Percentiles rank a stretch among this genome's conserved stretches.
phyloP scores from a whole-genome alignment of 2,113 vertebrate genomes.

The Planiliza haematocheilus region DNA sequence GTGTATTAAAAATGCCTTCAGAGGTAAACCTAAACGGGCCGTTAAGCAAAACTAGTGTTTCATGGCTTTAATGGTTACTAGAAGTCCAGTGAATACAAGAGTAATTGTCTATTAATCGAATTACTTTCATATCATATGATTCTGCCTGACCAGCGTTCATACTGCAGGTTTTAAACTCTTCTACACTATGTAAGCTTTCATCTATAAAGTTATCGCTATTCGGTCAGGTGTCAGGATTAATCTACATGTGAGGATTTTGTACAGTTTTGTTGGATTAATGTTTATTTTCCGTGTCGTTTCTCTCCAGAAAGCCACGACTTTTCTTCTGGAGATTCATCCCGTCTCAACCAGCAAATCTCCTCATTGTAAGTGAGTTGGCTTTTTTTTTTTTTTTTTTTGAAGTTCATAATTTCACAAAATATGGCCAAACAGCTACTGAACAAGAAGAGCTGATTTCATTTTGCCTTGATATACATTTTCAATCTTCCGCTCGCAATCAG shows the following conservation, averaged over 20 bases:
- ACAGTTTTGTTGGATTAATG: conserved; percentile 1
- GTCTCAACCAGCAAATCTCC: conserved; percentile 44
- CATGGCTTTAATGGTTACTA: background rate
- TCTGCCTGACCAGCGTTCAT: background rate
- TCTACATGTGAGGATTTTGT: too few species aligned
- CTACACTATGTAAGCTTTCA: too few species aligned
- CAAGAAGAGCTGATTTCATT: too few species aligned
- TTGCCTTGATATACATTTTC: too few species aligned
- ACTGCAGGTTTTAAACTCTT: too few species aligned
- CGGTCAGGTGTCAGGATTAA: too few species aligned
- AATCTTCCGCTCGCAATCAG: too few species aligned
- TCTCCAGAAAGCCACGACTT: conserved; percentile 41
- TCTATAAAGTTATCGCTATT: too few species aligned
- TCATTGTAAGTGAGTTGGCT: conserved; percentile 60
- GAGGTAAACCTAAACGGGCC: too few species aligned
- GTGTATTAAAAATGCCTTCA: background rate
- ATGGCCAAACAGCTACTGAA: background rate
- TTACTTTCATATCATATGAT: background rate
- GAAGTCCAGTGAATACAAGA: background rate
- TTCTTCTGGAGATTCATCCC: conserved; percentile 33
- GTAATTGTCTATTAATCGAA: too few species aligned
- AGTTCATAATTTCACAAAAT: conserved; percentile 5
- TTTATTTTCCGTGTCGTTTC: background rate
- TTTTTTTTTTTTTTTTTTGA: background rate
- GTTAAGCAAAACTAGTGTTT: too few species aligned